These are phyloP conservation scores for Plagodis dolabraria DNA, from an alignment of 2,888 invertebrate genomes.

Conservation along the genomic window DNA sequence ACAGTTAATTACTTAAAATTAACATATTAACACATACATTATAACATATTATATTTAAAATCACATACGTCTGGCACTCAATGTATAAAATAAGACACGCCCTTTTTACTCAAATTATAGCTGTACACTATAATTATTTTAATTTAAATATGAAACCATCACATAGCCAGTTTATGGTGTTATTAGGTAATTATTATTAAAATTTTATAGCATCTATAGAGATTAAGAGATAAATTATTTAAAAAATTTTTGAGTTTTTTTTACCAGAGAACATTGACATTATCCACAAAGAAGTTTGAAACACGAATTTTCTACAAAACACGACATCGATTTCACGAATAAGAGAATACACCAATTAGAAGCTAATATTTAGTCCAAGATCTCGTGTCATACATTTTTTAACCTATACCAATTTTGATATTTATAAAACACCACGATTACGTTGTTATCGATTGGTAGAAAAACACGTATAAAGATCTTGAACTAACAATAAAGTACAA, in stretches of 20 bases:
- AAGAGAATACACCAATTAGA: slow-evolving; percentile 42
- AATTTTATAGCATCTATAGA: too few relatives aligned
- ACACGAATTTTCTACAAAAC: slow-evolving; percentile 24
- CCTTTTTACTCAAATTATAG: slow-evolving; percentile 11
- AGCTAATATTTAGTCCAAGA: slow-evolving; percentile 15
- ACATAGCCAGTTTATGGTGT: too few relatives aligned
- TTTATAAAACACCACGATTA: too few relatives aligned
- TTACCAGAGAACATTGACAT: not conserved
- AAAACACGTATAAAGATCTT: slow-evolving; percentile 4
- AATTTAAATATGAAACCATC: too few relatives aligned
- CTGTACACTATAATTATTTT: not conserved
- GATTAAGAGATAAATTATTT: too few relatives aligned
- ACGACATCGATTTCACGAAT: slow-evolving; percentile 53
- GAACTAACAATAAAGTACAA: slow-evolving; percentile 41
- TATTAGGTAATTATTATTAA: too few relatives aligned
- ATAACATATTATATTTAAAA: slow-evolving; percentile 46
- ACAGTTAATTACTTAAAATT: slow-evolving; percentile 57
- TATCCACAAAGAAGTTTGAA: slow-evolving; percentile 16
- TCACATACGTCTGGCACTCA: slow-evolving; percentile 81
- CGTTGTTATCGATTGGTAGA: not conserved
- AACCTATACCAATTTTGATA: not conserved
- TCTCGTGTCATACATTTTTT: not conserved
- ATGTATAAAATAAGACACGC: slow-evolving; percentile 36
- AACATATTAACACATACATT: slow-evolving; percentile 54
- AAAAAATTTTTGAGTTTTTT: too few relatives aligned